These are phyloP conservation scores for Sinocyclocheilus anshuiensis DNA, from an alignment of 2,113 vertebrate species.

Conservation along the genomic window DNA sequence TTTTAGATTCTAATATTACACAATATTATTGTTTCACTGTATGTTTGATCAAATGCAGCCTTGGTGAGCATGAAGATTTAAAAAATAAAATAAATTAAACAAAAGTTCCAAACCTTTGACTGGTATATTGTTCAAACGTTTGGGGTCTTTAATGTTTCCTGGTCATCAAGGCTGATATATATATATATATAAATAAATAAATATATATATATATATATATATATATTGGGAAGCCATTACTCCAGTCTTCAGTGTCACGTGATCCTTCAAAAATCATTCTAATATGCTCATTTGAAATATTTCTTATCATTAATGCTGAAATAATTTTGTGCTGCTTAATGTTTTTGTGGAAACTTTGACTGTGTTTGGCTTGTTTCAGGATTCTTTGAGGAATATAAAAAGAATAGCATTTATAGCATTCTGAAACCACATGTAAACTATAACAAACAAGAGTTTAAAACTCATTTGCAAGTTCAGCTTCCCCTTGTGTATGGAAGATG, in stretches of 20 bases:
- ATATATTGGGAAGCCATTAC: no score
- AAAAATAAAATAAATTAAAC: no score
- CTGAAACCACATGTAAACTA: background rate
- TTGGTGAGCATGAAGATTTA: no score
- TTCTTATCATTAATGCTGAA: background rate
- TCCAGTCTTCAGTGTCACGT: background rate
- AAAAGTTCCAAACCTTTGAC: no score
- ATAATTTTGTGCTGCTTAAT: background rate
- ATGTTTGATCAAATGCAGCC: no score
- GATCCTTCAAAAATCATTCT: background rate
- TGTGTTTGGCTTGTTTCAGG: background rate
- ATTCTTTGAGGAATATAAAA: background rate
- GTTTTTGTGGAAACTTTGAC: background rate
- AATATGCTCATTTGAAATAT: background rate
- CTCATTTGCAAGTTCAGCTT: background rate
- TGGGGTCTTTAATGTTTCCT: no score
- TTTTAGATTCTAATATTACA: no score
- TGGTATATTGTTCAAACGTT: no score
- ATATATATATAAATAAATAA: no score
- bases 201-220: no score
- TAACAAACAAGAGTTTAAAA: background rate
- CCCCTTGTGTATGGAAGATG: background rate
- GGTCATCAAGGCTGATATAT: no score
- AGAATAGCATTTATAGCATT: background rate
- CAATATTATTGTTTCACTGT: no score